Evolutionary conservation across 2,888 invertebrate species (phyloP).

Genomic region (Mellilla xanthometata): DNA sequence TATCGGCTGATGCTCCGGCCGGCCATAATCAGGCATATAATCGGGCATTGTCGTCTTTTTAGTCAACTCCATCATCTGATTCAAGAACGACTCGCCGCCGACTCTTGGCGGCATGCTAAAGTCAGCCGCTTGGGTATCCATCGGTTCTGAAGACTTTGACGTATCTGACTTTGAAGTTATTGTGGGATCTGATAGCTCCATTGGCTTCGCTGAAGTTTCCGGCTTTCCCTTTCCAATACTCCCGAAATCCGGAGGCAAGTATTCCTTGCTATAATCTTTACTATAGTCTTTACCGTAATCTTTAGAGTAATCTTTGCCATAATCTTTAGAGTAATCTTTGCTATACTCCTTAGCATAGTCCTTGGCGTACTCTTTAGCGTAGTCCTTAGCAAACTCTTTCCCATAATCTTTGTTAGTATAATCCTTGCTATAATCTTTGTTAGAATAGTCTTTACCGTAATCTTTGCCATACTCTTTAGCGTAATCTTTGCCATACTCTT

Average conservation of each 20-base stretch:
- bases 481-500: slow-evolving; percentile 25
- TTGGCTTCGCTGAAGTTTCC: slow-evolving; percentile 67
- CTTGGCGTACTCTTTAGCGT: slow-evolving; percentile 43
- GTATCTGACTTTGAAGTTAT: slow-evolving; percentile 77
- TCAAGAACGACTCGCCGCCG: slow-evolving; percentile 73
- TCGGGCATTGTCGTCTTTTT: slow-evolving; percentile 79
- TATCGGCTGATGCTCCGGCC: slow-evolving; percentile 62
- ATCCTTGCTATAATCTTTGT: slow-evolving; percentile 24
- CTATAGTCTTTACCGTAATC: slow-evolving; percentile 62
- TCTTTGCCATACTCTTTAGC: slow-evolving; percentile 29
- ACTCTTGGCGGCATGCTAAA: slow-evolving; percentile 75
- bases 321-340: slow-evolving; percentile 64
- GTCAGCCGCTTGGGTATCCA: slow-evolving; percentile 65
- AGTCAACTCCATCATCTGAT: slow-evolving; percentile 78
- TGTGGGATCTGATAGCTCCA: slow-evolving; percentile 67
- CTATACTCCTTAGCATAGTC: slow-evolving; percentile 48
- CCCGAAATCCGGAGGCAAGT: slow-evolving; percentile 79
- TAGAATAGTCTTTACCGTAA: slow-evolving; percentile 25
- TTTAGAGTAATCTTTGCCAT: slow-evolving; percentile 47
- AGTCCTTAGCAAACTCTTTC: slow-evolving; percentile 29
- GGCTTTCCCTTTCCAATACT: slow-evolving; percentile 76
- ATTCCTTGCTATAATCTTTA: slow-evolving; percentile 76
- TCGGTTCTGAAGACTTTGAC: slow-evolving; percentile 55
- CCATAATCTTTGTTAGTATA: slow-evolving; percentile 23
- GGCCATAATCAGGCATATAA: slow-evolving; percentile 70